Conservation (phyloP, 2,113 vertebrate genomes). For the Oryzias celebensis region DNA sequence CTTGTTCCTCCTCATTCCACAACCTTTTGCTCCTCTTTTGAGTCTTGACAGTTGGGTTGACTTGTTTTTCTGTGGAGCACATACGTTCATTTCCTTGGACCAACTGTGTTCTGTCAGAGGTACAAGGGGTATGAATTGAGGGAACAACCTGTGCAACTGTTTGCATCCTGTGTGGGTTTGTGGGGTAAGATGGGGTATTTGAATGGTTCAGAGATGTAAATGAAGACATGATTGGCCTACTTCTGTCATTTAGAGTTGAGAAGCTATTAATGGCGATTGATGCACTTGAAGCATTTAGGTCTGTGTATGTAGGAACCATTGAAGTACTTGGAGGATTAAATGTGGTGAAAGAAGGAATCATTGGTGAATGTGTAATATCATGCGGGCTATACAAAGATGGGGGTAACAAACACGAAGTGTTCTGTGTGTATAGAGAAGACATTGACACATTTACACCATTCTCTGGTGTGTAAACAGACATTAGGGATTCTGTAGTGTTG, state of each 20-base stretch:
- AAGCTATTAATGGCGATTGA: slow-evolving; percentile 38
- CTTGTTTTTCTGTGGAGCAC: slow-evolving; percentile 12
- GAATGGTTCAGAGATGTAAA: slow-evolving; percentile 60
- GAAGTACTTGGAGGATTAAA: slow-evolving; percentile 53
- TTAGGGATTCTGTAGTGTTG: slow-evolving; percentile 56
- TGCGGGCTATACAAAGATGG: slow-evolving; percentile 43
- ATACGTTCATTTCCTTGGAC: slow-evolving; percentile 2
- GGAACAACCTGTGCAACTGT: slow-evolving; percentile 62
- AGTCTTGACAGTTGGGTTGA: slow-evolving; percentile 25
- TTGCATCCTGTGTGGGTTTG: slow-evolving; percentile 11
- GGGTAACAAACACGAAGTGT: slow-evolving; percentile 28
- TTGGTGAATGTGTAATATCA: slow-evolving; percentile 32
- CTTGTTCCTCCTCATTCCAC: slow-evolving; percentile 68
- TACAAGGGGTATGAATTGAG: slow-evolving; percentile 32
- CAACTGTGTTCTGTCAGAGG: slow-evolving; percentile 14
- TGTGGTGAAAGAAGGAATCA: slow-evolving; percentile 50
- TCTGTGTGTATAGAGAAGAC: slow-evolving; percentile 52
- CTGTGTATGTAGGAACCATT: slow-evolving; percentile 53
- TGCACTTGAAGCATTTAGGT: slow-evolving; percentile 48
- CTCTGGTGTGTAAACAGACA: slow-evolving; percentile 54
- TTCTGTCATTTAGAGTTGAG: slow-evolving; percentile 43
- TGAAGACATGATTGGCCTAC: slow-evolving; percentile 46
- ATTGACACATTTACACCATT: slow-evolving; percentile 47
- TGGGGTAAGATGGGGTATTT: slow-evolving; percentile 28
- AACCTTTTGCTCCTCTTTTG: slow-evolving; percentile 65